These are phyloP conservation scores for Conchocele bisecta DNA, from an alignment of 2,888 invertebrate genomes.

Conservation along the genomic window DNA sequence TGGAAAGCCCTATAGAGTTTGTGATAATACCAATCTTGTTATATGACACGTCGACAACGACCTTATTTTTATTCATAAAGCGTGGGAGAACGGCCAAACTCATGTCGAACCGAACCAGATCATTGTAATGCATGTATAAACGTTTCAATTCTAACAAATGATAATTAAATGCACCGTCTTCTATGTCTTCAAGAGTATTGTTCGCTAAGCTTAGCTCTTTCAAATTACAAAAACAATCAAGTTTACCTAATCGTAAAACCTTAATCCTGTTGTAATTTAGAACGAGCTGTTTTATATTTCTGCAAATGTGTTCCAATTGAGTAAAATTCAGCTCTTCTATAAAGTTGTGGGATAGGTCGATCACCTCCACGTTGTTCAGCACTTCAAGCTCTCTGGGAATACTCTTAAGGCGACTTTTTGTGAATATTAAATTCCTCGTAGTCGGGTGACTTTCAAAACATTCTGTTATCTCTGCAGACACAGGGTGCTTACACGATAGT, in stretches of 20 bases:
- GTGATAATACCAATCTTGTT: conserved; percentile 22
- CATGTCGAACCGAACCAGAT: conserved; percentile 16
- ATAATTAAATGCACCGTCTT: conserved; percentile 33
- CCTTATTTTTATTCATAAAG: not conserved
- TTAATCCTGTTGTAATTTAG: conserved; percentile 32
- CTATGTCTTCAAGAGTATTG: conserved; percentile 24
- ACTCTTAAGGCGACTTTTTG: conserved; percentile 3
- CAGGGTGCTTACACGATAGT: no score
- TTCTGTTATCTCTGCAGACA: no score
- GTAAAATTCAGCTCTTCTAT: conserved; percentile 7
- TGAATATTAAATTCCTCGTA: no score
- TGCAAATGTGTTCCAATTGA: conserved; percentile 1
- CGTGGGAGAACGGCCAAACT: conserved; percentile 12
- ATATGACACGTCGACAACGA: conserved; percentile 25
- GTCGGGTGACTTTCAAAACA: no score
- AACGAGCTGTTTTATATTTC: conserved; percentile 2
- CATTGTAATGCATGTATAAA: conserved; percentile 23
- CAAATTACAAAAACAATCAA: conserved; percentile 36
- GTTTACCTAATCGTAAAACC: conserved; percentile 1
- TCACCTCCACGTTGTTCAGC: conserved; percentile 1
- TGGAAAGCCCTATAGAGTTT: conserved; percentile 25
- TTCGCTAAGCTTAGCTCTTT: conserved; percentile 11
- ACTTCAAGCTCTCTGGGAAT: conserved; percentile 21
- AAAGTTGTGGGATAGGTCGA: conserved; percentile 34
- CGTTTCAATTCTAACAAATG: conserved; percentile 8